These are phyloP conservation scores for Tangara arthus DNA, from an alignment of 2,797 vertebrate species.

Conservation along the genomic window DNA sequence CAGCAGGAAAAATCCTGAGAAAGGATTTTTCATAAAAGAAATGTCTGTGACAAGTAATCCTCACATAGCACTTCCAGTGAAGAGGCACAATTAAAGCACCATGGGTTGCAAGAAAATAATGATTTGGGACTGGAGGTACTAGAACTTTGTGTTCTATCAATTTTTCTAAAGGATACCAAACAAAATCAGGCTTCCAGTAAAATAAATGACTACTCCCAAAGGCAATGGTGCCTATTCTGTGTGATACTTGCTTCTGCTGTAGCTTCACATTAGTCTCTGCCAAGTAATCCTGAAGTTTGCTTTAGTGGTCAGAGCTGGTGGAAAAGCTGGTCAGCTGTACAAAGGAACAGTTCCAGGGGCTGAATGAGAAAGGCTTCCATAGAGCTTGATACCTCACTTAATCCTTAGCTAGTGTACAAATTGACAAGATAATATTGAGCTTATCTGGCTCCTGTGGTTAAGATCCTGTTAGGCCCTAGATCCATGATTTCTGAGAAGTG, in stretches of 20 bases:
- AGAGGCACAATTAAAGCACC: background rate
- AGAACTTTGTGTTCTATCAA: background rate
- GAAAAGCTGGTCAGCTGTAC: background rate
- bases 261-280: background rate
- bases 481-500: background rate
- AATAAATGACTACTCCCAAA: background rate
- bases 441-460: background rate
- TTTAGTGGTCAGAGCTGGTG: background rate
- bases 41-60: background rate
- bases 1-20: too few relatives aligned
- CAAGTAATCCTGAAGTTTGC: background rate
- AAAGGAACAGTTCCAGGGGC: background rate
- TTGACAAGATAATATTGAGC: background rate
- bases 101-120: background rate
- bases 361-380: background rate
- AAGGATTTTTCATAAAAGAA: too few relatives aligned
- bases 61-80: background rate
- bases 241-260: background rate
- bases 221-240: background rate
- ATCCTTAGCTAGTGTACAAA: background rate
- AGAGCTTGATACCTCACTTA: background rate
- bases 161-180: constrained; percentile 4
- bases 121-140: background rate
- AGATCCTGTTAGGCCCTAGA: background rate
- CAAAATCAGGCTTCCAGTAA: background rate